These are phyloP conservation scores for Lutjanus argentimaculatus DNA, from an alignment of 2,797 vertebrate species.

Conservation along the genomic window DNA sequence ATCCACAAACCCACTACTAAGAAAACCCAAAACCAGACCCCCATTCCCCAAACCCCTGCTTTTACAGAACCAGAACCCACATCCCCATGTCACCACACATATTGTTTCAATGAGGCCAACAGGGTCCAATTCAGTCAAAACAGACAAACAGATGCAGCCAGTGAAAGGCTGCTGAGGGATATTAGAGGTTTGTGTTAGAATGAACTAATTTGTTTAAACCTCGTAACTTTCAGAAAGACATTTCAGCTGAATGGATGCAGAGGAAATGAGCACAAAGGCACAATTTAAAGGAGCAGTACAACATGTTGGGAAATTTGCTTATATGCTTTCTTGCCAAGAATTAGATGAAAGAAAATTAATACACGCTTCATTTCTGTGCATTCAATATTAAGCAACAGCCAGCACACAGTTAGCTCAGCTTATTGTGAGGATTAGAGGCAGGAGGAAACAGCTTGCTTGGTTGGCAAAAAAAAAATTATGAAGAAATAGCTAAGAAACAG, in stretches of 20 bases:
- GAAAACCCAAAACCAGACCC: conserved; percentile 43
- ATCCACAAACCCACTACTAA: conserved; percentile 2
- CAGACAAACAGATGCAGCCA: conserved; percentile 55
- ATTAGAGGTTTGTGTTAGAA: conserved; percentile 23
- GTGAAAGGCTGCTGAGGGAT: background rate
- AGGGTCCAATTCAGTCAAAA: conserved; percentile 23
- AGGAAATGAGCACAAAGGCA: background rate
- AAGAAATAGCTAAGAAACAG: background rate
- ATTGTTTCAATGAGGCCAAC: conserved; percentile 55
- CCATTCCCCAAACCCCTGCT: conserved; percentile 16
- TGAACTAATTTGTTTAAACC: conserved; percentile 19
- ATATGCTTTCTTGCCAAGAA: background rate
- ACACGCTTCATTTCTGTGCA: background rate
- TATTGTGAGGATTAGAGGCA: background rate
- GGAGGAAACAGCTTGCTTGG: no score
- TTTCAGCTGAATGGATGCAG: background rate
- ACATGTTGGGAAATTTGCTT: background rate
- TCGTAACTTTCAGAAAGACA: conserved; percentile 18
- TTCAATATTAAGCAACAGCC: background rate
- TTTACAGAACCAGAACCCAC: conserved; percentile 58
- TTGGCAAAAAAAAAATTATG: background rate
- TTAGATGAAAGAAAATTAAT: background rate
- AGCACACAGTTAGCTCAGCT: background rate
- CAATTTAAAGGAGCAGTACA: background rate
- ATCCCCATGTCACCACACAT: conserved; percentile 46